Evolutionary conservation across 92 coral and sea anemone genomes (phyloP).

Genomic region (Phymanthus crucifer): DNA sequence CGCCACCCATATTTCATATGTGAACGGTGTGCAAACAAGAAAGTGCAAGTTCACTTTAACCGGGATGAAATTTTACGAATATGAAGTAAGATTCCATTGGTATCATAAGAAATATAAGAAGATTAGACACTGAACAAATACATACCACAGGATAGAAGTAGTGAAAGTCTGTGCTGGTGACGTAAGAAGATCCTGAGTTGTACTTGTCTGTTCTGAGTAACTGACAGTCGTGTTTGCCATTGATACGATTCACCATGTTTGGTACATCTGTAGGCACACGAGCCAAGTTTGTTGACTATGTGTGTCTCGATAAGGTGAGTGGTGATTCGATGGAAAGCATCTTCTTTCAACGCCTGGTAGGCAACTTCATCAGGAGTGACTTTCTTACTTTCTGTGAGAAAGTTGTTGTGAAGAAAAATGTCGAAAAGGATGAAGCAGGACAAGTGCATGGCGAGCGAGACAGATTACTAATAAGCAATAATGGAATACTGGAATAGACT

Average conservation of each 20-base stretch:
- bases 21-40: too few species aligned
- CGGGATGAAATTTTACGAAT: background rate
- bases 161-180: background rate
- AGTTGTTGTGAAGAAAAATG: background rate
- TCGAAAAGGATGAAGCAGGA: background rate
- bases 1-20: too few species aligned
- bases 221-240: too few species aligned
- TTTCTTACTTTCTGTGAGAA: background rate
- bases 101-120: background rate
- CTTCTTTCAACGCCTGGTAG: slow-evolving; percentile 10
- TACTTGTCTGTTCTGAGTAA: too few species aligned
- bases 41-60: too few species aligned
- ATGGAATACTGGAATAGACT: too few species aligned
- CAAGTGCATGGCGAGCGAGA: background rate
- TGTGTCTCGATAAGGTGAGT: too few species aligned
- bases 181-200: slow-evolving; percentile 6
- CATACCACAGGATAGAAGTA: slow-evolving; percentile 11
- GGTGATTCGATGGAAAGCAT: slow-evolving; percentile 8
- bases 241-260: too few species aligned
- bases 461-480: too few species aligned
- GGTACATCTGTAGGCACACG: too few species aligned
- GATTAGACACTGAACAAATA: background rate
- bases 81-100: too few species aligned
- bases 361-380: background rate
- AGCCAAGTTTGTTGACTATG: too few species aligned